Percentiles rank a stretch among this genome's conserved stretches.
Conservation (phyloP, 2,113 vertebrate species). For the Oenanthe melanoleuca region DNA sequence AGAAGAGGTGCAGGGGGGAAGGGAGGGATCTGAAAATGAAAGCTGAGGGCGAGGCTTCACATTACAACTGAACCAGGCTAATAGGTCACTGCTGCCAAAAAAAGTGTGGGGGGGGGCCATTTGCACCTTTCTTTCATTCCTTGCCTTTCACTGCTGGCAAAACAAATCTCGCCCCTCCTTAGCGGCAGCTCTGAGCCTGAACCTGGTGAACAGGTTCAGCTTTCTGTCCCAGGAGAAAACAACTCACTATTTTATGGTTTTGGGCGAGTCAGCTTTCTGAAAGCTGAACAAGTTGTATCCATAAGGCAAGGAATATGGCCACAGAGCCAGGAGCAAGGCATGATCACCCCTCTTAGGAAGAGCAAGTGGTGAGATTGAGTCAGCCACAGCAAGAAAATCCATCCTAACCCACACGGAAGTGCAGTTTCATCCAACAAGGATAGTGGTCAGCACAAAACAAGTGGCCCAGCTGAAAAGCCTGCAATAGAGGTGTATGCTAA, state of each 20-base stretch:
- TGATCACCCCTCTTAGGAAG: neutral
- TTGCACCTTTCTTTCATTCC: conserved; percentile 57
- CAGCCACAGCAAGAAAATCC: neutral
- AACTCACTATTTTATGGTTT: neutral
- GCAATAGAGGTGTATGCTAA: neutral
- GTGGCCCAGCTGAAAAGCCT: neutral
- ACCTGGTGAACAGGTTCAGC: conserved; percentile 42
- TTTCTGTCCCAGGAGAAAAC: neutral
- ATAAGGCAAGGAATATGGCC: neutral
- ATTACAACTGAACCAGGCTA: conserved; percentile 51
- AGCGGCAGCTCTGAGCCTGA: neutral
- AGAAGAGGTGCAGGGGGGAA: neutral
- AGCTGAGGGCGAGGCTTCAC: conserved; percentile 17
- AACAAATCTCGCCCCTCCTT: conserved; percentile 1
- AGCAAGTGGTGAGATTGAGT: neutral
- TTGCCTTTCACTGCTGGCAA: conserved; percentile 39
- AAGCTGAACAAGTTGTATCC: neutral
- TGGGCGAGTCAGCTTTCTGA: neutral
- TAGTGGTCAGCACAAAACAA: neutral
- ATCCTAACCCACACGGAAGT: neutral
- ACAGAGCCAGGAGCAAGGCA: neutral
- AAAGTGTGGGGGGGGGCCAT: neutral
- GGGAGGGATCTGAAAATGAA: conserved; percentile 45
- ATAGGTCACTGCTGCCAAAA: conserved; percentile 48
- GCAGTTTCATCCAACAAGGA: neutral